Percentiles rank a stretch among this genome's conserved stretches.
These are phyloP conservation scores for Sebastiscus albofasciatus DNA, from an alignment of 2,797 vertebrate species.

Conservation along the genomic window DNA sequence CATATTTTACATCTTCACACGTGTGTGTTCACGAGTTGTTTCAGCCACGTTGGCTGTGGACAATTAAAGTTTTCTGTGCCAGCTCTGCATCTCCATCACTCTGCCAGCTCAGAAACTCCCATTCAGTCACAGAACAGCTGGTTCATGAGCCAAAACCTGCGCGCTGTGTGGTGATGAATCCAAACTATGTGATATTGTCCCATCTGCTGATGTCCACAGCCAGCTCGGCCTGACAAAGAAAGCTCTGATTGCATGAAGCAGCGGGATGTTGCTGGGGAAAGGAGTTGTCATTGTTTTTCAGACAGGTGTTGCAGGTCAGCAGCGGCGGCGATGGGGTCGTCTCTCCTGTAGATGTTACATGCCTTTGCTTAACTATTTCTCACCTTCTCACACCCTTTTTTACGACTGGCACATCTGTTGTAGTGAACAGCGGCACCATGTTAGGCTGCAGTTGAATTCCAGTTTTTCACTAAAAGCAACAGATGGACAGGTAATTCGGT, in stretches of 20 bases:
- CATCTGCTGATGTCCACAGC: conserved; percentile 30
- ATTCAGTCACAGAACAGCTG: not conserved
- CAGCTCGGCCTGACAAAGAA: conserved; percentile 17
- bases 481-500: conserved; percentile 16
- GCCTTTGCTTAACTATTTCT: conserved; percentile 14
- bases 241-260: conserved; percentile 7
- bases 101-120: conserved; percentile 32
- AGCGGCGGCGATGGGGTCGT: not conserved
- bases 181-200: conserved; percentile 26
- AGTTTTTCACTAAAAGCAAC: conserved; percentile 2
- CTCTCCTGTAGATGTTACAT: not conserved
- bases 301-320: conserved; percentile 22
- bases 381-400: not conserved
- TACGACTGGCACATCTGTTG: conserved; percentile 16
- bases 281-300: not conserved
- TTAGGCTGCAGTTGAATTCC: not conserved
- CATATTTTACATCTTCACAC: not conserved
- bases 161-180: conserved; percentile 1
- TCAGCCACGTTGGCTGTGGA: conserved; percentile 23
- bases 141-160: not conserved
- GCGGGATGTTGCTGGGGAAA: conserved; percentile 22
- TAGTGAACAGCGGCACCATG: not conserved
- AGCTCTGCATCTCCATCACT: conserved; percentile 39
- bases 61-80: conserved; percentile 36
- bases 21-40: not conserved